Evolutionary conservation across 2,888 invertebrate genomes (phyloP).

Genomic region (Drosophila demipolita): DNA sequence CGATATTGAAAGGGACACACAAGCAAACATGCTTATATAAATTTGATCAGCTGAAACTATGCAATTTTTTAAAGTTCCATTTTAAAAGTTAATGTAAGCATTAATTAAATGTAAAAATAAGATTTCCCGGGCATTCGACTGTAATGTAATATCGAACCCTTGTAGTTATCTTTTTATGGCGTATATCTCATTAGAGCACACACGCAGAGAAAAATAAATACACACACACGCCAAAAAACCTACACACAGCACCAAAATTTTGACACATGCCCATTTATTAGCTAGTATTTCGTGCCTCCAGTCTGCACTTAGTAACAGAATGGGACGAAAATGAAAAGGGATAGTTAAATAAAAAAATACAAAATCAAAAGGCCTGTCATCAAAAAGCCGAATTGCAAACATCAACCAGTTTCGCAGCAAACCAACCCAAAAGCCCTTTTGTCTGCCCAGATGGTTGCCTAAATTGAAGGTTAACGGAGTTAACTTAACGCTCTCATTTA

Average conservation of each 20-base stretch:
- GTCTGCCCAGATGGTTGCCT: conserved; percentile 24
- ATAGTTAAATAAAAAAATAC: conserved; percentile 49
- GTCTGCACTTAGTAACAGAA: conserved; percentile 15
- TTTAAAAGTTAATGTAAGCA: conserved; percentile 22
- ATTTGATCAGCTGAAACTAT: not conserved
- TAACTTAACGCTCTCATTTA: conserved; percentile 54
- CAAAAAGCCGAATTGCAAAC: conserved; percentile 66
- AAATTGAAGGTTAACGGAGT: conserved; percentile 58
- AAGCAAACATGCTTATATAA: not conserved
- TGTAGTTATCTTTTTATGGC: conserved; percentile 47
- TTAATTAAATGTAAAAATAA: conserved; percentile 32
- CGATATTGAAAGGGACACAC: not conserved
- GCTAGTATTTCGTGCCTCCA: conserved; percentile 51
- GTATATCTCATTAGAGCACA: conserved; percentile 53
- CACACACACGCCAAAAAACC: conserved; percentile 6
- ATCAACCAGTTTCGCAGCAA: conserved; percentile 68
- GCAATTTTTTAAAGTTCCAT: conserved; percentile 1
- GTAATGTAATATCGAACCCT: conserved; percentile 50
- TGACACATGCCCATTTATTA: conserved; percentile 59
- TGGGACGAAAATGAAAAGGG: conserved; percentile 40
- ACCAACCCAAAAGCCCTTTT: conserved; percentile 12
- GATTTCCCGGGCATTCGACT: conserved; percentile 22
- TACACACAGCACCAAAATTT: conserved; percentile 37
- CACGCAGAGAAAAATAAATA: conserved; percentile 5
- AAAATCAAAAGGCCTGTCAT: conserved; percentile 65